These are phyloP conservation scores for Callyntrura guangdongensis DNA, from an alignment of 2,888 invertebrate genomes.

Conservation along the genomic window DNA sequence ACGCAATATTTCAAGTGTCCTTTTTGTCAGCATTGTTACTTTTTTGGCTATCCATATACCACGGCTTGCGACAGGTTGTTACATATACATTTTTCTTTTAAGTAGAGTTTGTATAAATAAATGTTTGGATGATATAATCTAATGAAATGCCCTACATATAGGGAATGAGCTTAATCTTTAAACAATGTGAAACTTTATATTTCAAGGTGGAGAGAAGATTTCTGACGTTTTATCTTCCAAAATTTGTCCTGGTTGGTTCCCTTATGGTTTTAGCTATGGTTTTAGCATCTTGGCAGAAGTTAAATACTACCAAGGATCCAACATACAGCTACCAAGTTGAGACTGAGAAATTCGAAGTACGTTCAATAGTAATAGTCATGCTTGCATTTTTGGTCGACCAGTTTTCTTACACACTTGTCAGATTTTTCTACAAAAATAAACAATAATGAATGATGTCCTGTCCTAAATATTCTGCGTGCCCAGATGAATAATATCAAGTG, in stretches of 20 bases:
- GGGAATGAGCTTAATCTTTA: no score
- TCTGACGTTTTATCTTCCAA: conserved; percentile 95
- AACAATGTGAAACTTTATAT: not conserved
- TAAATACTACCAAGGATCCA: conserved; percentile 95
- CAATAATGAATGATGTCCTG: no score
- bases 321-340: conserved; percentile 96
- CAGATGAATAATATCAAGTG: no score
- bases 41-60: conserved; percentile 98
- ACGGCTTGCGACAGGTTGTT: conserved; percentile 96
- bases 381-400: no score
- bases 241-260: conserved; percentile 93
- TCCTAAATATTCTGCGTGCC: no score
- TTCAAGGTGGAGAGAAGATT: conserved; percentile 94
- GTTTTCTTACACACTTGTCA: no score
- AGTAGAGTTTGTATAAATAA: not conserved
- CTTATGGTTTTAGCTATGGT: conserved; percentile 95
- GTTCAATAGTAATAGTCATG: no score
- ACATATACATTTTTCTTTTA: no score
- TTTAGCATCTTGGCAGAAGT: conserved; percentile 95
- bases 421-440: no score
- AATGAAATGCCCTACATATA: not conserved
- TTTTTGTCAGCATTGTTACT: conserved; percentile 95
- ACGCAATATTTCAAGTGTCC: conserved; percentile 95
- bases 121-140: not conserved
- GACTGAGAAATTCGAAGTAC: conserved; percentile 92